Conservation (phyloP, 2,797 vertebrate species). For the Anabacerthia variegaticeps region DNA sequence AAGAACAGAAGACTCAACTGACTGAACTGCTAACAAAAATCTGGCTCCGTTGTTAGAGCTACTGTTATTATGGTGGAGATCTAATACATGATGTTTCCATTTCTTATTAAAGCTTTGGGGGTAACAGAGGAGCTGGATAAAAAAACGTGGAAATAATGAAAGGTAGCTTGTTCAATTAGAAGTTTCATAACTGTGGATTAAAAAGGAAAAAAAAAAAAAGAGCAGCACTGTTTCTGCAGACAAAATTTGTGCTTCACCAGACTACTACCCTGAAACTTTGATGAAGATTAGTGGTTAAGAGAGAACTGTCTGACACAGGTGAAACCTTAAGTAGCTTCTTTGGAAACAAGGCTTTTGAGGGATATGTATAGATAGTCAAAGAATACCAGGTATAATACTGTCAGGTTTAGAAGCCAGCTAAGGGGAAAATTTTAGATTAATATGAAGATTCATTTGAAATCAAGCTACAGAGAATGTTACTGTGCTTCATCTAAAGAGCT, state of each 20-base stretch:
- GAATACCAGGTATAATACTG: background rate
- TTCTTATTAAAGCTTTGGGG: background rate
- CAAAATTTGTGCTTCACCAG: background rate
- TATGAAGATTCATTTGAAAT: background rate
- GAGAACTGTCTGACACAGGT: background rate
- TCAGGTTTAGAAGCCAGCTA: background rate
- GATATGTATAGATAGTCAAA: background rate
- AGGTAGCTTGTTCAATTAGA: background rate
- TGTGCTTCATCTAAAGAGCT: background rate
- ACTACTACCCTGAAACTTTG: background rate
- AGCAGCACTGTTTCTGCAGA: background rate
- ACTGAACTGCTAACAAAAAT: conserved; percentile 8
- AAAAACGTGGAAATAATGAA: background rate
- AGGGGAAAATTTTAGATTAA: background rate
- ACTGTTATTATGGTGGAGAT: background rate
- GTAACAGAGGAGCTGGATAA: background rate
- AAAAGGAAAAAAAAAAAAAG: background rate
- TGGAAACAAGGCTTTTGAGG: background rate
- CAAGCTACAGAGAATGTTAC: background rate
- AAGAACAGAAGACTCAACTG: conserved; percentile 39
- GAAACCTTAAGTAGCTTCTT: background rate
- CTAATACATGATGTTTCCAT: background rate
- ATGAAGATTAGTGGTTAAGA: background rate
- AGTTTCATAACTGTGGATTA: background rate
- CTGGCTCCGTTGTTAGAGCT: background rate